These are phyloP conservation scores for Drosophila suboccidentalis DNA, from an alignment of 2,888 invertebrate species.

Conservation along the genomic window DNA sequence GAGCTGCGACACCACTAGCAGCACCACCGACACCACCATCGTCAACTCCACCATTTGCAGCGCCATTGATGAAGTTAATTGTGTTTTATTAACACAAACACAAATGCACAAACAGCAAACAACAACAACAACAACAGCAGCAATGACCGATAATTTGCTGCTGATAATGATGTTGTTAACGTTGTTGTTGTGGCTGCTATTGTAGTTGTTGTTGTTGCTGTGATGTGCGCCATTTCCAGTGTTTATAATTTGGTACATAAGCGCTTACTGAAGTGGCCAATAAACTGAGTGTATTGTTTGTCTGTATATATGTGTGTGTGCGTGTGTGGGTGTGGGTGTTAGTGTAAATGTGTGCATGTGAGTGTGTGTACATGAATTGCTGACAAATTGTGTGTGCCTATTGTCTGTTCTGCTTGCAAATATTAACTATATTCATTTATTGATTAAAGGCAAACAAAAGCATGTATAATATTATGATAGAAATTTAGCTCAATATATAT, in stretches of 20 bases:
- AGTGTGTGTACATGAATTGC: constrained; percentile 31
- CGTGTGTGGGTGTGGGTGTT: constrained; percentile 7
- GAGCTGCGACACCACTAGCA: constrained; percentile 46
- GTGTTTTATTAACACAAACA: constrained; percentile 85
- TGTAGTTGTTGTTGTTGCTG: constrained; percentile 28
- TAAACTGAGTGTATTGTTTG: constrained; percentile 35
- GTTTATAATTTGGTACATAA: constrained; percentile 72
- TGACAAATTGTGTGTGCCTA: constrained; percentile 31
- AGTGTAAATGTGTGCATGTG: constrained; percentile 10
- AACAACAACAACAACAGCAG: constrained; percentile 41
- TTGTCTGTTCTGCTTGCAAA: constrained; percentile 22
- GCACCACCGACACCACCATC: constrained; percentile 28
- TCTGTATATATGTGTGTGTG: constrained; percentile 7
- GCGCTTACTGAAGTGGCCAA: constrained; percentile 66
- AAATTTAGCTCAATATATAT: neutral
- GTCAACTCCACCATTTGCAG: constrained; percentile 33
- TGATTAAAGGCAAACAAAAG: constrained; percentile 50
- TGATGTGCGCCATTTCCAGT: constrained; percentile 61
- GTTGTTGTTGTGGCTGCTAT: constrained; percentile 7
- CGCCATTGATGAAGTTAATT: constrained; percentile 84
- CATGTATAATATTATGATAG: neutral
- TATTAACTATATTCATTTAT: constrained; percentile 22
- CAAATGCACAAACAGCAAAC: constrained; percentile 75
- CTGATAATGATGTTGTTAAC: constrained; percentile 64
- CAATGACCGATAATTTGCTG: constrained; percentile 73